phyloP scores from a whole-genome alignment of 1,140 invertebrate species.

The Copidosoma floridanum region DNA sequence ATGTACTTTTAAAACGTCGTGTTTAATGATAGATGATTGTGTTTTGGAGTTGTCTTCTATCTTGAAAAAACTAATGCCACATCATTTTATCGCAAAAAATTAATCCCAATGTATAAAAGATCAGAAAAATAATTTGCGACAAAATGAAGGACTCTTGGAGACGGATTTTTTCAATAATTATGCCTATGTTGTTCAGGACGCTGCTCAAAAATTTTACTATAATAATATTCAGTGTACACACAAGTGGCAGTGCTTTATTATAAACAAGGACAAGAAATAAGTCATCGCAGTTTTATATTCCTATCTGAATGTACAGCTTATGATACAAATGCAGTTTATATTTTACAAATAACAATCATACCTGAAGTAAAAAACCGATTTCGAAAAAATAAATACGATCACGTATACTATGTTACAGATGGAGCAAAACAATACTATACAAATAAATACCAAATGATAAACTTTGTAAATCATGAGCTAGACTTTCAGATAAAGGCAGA shows the following conservation, averaged over 20 bases:
- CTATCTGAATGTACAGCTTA: slow-evolving; percentile 6
- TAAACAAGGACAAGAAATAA: slow-evolving; percentile 12
- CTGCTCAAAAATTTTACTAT: no score
- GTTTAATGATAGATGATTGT: neutral
- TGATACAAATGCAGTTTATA: slow-evolving; percentile 19
- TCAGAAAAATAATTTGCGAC: neutral
- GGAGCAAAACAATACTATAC: slow-evolving; percentile 15
- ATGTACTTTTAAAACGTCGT: neutral
- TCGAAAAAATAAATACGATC: neutral
- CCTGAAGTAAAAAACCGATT: slow-evolving; percentile 5
- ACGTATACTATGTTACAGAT: slow-evolving; percentile 6
- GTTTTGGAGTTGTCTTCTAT: neutral
- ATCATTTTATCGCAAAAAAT: neutral
- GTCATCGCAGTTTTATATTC: slow-evolving; percentile 7
- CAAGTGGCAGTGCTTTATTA: slow-evolving; percentile 29
- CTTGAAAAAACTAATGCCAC: neutral
- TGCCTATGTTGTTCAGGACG: slow-evolving; percentile 35
- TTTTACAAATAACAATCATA: slow-evolving; percentile 6
- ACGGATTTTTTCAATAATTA: slow-evolving; percentile 44
- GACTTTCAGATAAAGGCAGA: neutral
- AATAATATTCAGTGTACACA: slow-evolving; percentile 34
- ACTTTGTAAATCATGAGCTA: neutral
- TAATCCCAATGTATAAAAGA: neutral
- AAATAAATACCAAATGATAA: slow-evolving; percentile 9
- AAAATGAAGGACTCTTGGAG: neutral